These are phyloP conservation scores for Cynocephalus volans DNA, from an alignment of 2,113 vertebrate genomes.

Conservation along the genomic window DNA sequence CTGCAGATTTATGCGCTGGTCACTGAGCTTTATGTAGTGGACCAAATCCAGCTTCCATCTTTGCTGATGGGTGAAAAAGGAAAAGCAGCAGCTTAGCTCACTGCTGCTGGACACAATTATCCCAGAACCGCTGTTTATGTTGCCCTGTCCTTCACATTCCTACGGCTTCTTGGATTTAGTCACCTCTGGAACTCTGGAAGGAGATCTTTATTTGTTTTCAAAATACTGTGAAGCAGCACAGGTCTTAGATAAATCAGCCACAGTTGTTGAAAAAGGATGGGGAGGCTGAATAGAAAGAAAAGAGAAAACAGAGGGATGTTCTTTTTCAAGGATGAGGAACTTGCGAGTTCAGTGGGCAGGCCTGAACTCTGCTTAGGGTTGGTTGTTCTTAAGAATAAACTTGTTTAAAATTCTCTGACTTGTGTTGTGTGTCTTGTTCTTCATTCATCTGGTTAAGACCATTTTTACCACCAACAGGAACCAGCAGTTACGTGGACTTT, in stretches of 20 bases:
- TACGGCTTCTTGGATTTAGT: background rate
- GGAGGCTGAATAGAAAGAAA: background rate
- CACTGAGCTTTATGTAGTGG: background rate
- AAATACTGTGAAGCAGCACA: background rate
- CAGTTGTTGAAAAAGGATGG: background rate
- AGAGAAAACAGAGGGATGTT: background rate
- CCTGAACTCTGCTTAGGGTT: background rate
- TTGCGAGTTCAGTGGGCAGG: background rate
- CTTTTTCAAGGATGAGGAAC: background rate
- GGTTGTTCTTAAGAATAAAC: background rate
- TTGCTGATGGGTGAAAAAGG: background rate
- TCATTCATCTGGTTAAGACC: constrained; percentile 64
- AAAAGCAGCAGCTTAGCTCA: background rate
- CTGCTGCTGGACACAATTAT: background rate
- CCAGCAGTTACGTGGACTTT: constrained; percentile 61
- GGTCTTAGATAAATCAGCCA: background rate
- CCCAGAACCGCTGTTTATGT: background rate
- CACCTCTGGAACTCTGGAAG: constrained; percentile 3
- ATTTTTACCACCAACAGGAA: constrained; percentile 73
- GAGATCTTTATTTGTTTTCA: constrained; percentile 28
- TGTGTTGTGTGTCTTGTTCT: background rate
- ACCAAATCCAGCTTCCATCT: constrained; percentile 10
- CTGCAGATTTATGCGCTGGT: background rate
- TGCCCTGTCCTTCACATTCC: background rate
- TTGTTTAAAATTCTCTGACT: background rate